phyloP scores from a whole-genome alignment of 2,888 invertebrate genomes.

The Liodrosophila aerea region DNA sequence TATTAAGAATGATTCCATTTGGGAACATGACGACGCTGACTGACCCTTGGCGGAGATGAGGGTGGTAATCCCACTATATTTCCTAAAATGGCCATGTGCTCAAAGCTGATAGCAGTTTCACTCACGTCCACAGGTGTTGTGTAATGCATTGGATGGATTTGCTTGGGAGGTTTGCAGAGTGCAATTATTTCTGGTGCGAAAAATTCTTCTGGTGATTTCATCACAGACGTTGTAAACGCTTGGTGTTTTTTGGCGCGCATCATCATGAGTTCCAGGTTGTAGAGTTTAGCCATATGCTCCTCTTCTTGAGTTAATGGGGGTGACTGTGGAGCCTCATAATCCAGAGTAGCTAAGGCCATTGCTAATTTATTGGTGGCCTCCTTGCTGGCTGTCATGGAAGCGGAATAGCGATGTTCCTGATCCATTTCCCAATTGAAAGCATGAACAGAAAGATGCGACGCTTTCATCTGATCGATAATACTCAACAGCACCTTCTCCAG shows the following conservation, averaged over 20 bases:
- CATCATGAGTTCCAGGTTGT: constrained; percentile 33
- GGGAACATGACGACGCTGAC: constrained; percentile 29
- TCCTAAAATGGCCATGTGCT: constrained; percentile 22
- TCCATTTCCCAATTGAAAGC: constrained; percentile 76
- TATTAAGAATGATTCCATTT: constrained; percentile 21
- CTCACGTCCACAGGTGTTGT: too few relatives aligned
- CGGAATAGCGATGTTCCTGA: constrained; percentile 61
- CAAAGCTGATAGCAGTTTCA: neutral
- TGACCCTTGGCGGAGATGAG: constrained; percentile 56
- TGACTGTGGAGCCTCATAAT: neutral
- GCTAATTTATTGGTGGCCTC: constrained; percentile 34
- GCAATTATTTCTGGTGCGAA: constrained; percentile 49
- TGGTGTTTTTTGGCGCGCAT: constrained; percentile 39
- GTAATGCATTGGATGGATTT: neutral
- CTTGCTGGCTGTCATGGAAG: constrained; percentile 40
- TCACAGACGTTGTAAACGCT: constrained; percentile 42
- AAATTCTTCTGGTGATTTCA: constrained; percentile 52
- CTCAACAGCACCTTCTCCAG: constrained; percentile 52
- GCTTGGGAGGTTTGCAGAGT: constrained; percentile 28
- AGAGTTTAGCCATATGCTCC: constrained; percentile 22
- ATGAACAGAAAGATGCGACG: constrained; percentile 60
- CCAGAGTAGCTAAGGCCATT: constrained; percentile 10
- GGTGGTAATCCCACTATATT: constrained; percentile 27
- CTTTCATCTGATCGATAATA: constrained; percentile 63
- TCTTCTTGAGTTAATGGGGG: constrained; percentile 28